A percentile compares a stretch with the other conserved stretches of the same genome.
Conservation (phyloP, 2,888 invertebrate species). For the Tethea ocularis region DNA sequence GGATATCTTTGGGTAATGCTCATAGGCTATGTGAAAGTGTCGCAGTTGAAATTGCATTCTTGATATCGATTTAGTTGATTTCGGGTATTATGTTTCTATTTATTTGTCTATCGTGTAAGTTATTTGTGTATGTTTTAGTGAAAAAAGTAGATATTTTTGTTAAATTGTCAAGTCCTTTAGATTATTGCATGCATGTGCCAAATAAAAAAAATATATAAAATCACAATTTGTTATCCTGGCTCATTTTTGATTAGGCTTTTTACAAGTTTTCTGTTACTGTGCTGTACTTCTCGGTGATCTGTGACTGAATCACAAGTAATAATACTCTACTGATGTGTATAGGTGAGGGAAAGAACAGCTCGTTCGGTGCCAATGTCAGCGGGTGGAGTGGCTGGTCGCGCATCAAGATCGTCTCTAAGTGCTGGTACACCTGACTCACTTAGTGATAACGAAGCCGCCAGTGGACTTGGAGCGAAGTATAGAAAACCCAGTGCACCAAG, state of each 20-base stretch:
- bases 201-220: conserved; percentile 20
- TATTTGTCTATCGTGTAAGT: conserved; percentile 54
- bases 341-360: conserved; percentile 96
- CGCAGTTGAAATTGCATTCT: conserved; percentile 58
- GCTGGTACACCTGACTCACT: conserved; percentile 95
- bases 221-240: conserved; percentile 18
- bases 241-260: neutral
- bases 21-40: conserved; percentile 69
- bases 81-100: conserved; percentile 53
- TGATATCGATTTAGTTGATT: conserved; percentile 34
- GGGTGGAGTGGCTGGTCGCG: conserved; percentile 80
- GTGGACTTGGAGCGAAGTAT: conserved; percentile 87
- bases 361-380: conserved; percentile 95
- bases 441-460: conserved; percentile 93
- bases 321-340: conserved; percentile 30
- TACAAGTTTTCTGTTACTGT: neutral
- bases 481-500: conserved; percentile 87
- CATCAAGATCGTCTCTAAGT: conserved; percentile 90
- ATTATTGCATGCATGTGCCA: conserved; percentile 61
- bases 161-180: conserved; percentile 52
- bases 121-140: conserved; percentile 55
- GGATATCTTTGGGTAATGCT: conserved; percentile 90
- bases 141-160: conserved; percentile 32
- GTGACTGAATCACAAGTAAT: conserved; percentile 11
- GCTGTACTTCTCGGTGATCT: conserved; percentile 6